Base-by-base conservation (phyloP, 2,797 vertebrate genomes). In the Notolabrus celidotus region DNA sequence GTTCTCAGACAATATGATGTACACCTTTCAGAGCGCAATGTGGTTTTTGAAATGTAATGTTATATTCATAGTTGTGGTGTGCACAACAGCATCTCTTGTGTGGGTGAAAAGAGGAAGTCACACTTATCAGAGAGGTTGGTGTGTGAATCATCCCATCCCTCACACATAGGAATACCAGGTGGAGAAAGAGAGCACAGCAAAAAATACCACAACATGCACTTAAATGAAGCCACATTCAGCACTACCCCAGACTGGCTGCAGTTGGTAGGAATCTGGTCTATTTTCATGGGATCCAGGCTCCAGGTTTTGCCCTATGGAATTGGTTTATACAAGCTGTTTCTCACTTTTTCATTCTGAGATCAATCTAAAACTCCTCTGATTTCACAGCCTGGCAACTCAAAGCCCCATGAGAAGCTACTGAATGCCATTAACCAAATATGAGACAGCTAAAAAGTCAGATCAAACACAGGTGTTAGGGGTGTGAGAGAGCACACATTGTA, bases 101-200 rank as follows among this genome's bases (percentile, higher is more conserved):
- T 88, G 86, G 87, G 91, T 68, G 88, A 79, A 68, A 89, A 90
- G 82, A 87, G 89, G 88, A 92, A 92, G 89, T 91, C 89, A 83
- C 92, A 89, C 88, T 89, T 62, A 74, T 73, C 79, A 57, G 79
- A 85, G 85, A 83, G 84, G 82, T 46, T 87, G 85, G 74, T 85
- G 86, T 69, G 84, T 92, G 86, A 91, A 89, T 91, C 89, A 91
- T 78, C 81, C 74, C 83, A 67, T 66, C 82, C 75, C 73, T 83
- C 82, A 67, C 86, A 83, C 74, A 59, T 73, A 63, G 71, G 79
- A 84, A 89, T 75, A 88, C 77, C 82, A 87, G 88, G 82, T 91
- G 80, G 77, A 88, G 81, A 75, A 78, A 80, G n/a, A 52, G 60
- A 79, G 68, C 79, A 77, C 74, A 70, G 64, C 67, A 23, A 54